These are phyloP conservation scores for Marcusenius ussheri DNA, from an alignment of 2,113 vertebrate genomes.

Conservation along the genomic window DNA sequence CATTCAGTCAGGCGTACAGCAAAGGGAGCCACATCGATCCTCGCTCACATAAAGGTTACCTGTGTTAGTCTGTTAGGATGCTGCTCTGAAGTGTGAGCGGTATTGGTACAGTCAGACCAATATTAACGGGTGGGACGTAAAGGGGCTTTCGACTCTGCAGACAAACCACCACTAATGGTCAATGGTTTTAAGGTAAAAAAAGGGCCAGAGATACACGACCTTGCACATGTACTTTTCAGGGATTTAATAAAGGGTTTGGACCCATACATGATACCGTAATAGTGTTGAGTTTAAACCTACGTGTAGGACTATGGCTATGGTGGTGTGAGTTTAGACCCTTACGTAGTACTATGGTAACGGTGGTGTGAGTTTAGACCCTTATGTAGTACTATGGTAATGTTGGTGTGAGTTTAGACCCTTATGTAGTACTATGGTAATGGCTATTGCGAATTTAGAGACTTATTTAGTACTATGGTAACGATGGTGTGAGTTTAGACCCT, in stretches of 20 bases:
- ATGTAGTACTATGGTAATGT: background rate
- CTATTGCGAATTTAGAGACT: too few relatives aligned
- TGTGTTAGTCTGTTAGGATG: background rate
- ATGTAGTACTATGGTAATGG: background rate
- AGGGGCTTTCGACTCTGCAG: background rate
- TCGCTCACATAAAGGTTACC: background rate
- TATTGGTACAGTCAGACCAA: background rate
- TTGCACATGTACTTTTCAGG: background rate
- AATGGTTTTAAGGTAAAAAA: background rate
- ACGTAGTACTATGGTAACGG: background rate
- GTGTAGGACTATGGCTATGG: background rate
- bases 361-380: background rate
- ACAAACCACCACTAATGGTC: background rate
- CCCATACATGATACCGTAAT: background rate
- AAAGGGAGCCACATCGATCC: background rate
- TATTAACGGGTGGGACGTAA: background rate
- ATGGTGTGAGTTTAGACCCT: too few relatives aligned
- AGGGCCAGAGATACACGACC: background rate
- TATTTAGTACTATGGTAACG: too few relatives aligned
- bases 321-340: background rate
- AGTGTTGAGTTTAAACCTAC: background rate
- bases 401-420: background rate
- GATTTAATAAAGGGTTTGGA: background rate
- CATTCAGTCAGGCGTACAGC: background rate
- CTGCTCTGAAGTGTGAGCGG: background rate